Conservation (phyloP, 2,888 invertebrate genomes). For the Hipparchia semele region DNA sequence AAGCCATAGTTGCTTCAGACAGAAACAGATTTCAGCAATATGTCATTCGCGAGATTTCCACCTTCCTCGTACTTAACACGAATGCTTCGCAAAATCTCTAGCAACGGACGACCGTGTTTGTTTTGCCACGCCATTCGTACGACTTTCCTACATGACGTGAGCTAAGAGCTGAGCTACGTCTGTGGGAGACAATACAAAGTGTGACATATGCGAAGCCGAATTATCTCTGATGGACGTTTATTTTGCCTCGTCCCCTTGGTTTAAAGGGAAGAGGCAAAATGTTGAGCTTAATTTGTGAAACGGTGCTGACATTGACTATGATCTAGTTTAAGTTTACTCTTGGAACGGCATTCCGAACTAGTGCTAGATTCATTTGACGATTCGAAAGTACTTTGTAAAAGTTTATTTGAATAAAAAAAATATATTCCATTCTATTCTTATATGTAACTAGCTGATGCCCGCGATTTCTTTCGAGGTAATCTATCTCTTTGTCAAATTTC, state of each 20-base stretch:
- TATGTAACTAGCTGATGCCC: no score
- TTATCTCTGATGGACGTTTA: conserved; percentile 19
- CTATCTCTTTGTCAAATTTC: no score
- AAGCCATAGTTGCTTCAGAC: not conserved
- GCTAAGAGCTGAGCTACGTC: conserved; percentile 22
- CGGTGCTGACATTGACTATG: not conserved
- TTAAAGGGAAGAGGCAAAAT: conserved; percentile 10
- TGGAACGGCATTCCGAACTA: no score
- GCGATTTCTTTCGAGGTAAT: no score
- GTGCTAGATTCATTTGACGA: no score
- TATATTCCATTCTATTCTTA: no score
- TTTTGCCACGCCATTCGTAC: conserved; percentile 18
- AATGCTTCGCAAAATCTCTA: conserved; percentile 10
- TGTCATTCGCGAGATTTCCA: not conserved
- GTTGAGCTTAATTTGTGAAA: not conserved
- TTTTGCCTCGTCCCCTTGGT: not conserved
- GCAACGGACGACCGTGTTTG: conserved; percentile 10
- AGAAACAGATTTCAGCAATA: not conserved
- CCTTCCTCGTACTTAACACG: not conserved
- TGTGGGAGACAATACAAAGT: conserved; percentile 24
- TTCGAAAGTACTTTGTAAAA: no score
- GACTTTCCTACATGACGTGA: conserved; percentile 20
- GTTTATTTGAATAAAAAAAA: no score
- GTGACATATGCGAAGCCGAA: conserved; percentile 21
- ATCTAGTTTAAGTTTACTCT: no score